Evolutionary conservation across 2,113 vertebrate genomes (phyloP).

Genomic region (Podilymbus podiceps): DNA sequence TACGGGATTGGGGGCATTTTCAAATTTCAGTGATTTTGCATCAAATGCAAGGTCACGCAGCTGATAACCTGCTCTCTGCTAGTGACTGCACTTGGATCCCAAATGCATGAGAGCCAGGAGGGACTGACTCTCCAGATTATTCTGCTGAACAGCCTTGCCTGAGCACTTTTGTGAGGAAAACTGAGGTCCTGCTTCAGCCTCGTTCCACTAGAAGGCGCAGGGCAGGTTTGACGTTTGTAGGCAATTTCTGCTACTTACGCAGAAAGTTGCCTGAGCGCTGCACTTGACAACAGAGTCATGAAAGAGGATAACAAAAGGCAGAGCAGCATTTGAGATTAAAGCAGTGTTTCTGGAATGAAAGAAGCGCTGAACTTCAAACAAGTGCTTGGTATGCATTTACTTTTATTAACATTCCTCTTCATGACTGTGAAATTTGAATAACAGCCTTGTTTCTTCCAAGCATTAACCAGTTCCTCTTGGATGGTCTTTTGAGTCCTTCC

Average conservation of each 20-base stretch:
- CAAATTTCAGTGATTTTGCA: fast-evolving
- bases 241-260: background rate
- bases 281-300: background rate
- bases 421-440: slow-evolving; percentile 40
- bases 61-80: background rate
- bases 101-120: background rate
- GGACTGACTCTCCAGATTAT: background rate
- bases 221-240: background rate
- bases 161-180: background rate
- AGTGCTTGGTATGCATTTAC: slow-evolving; percentile 54
- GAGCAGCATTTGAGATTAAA: slow-evolving; percentile 60
- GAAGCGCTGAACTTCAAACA: slow-evolving; percentile 46
- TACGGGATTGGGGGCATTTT: fast-evolving
- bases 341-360: slow-evolving; percentile 47
- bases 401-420: slow-evolving; percentile 52
- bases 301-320: slow-evolving; percentile 46
- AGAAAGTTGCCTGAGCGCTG: background rate
- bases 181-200: background rate
- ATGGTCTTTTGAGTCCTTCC: background rate
- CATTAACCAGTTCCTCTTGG: background rate
- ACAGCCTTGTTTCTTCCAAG: slow-evolving; percentile 13
- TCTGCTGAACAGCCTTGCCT: background rate
- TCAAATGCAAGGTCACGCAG: fast-evolving
- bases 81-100: background rate
- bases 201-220: fast-evolving